Base-by-base conservation (phyloP, 1,140 invertebrate species). In the Sitodiplosis mosellana region DNA sequence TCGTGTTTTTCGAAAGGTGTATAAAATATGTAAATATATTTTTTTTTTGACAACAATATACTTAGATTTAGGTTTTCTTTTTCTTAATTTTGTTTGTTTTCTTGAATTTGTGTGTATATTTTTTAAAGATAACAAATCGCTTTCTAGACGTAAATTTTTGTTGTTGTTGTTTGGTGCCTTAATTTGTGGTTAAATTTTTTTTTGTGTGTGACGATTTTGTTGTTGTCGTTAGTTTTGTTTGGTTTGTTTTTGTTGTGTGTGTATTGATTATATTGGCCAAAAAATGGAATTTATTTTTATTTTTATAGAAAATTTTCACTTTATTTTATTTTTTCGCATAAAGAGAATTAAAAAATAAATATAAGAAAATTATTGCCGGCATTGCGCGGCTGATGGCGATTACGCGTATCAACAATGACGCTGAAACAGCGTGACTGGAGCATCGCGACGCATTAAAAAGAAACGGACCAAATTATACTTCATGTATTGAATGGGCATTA, bases 371-470 rank as follows among this genome's bases (percentile, higher is more conserved):
- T 22, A 21, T 12, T 21, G 43, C 43, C 43, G 43, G 43, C 47
- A 48, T 48, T 37, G 20, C 47, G 47, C 47, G 46, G 21, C 46
- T 17, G 46, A 48, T 20, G 47, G 47, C 47, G 40, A 48, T 42
- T 45, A 48, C 47, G 47, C 47, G 47, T 48, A 48, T 48, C 47
- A 48, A 48, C 47, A 48, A 48, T 18, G 38, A 48, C 47, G 47
- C 38, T 37, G 47, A 48, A 48, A 48, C 47, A 48, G 47, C 47
- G 47, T 48, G 38, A 48, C 47, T 48, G 47, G 27, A 48, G 21
- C 38, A 21, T 48, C 47, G 47, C n/a, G 47, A 48, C 47, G 47
- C 47, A 48, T 37, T 20, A 48, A 48, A 48, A 48, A 48, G 47
- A 48, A 33, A 41, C 47, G 38, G 27, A 27, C 27, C 27, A 27